Base-by-base conservation (phyloP, 2,888 invertebrate species). In the Heteromurus nitidus region DNA sequence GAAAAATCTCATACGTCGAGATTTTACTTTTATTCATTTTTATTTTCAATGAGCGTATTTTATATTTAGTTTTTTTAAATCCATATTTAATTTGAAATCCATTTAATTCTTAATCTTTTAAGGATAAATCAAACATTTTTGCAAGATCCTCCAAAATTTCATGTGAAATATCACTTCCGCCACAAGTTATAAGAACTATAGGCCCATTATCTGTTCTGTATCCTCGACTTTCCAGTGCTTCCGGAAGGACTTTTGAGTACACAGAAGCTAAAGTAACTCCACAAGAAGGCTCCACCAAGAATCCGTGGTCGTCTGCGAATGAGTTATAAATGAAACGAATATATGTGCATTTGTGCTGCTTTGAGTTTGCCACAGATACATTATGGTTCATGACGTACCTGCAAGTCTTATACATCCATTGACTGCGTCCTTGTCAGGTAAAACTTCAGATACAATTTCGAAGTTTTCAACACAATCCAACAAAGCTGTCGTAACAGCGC, bases 161-260 rank as follows among this genome's bases (percentile, higher is more conserved):
- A 90, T 93, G n/a, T 89, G 92, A 89, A 89, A 93, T 89, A 89
- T 90, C 84, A 90, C 91, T 87, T 88, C 93, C 87, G 89, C 93
- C 89, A 90, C 91, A 91, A 0, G 90, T 89, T 5, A 91, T 88
- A 13, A 90, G 88, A 22, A 90, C 88, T 2, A 89, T 88, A 13
- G 89, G 89, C 83, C 89, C 85, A 88, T 82, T 55, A 3, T 73
- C 58, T 3, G 79, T 65, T 44, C 77, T 72, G 26, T 72, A 72
- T 16, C 42, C 88, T 86, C 88, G 87, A 26, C 85, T 81, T 53
- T 87, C 84, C 65, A 89, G 87, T 18, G 90, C 87, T 20, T 85
- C 84, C 2, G 86, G 70, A 9, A 91, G 77, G 1, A 89, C 83
- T 7, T 88, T 88, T 28, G 88, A 88, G 85, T 91, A 91, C 1